Conservation (phyloP, 2,888 invertebrate genomes). For the Melanargia galathea region DNA sequence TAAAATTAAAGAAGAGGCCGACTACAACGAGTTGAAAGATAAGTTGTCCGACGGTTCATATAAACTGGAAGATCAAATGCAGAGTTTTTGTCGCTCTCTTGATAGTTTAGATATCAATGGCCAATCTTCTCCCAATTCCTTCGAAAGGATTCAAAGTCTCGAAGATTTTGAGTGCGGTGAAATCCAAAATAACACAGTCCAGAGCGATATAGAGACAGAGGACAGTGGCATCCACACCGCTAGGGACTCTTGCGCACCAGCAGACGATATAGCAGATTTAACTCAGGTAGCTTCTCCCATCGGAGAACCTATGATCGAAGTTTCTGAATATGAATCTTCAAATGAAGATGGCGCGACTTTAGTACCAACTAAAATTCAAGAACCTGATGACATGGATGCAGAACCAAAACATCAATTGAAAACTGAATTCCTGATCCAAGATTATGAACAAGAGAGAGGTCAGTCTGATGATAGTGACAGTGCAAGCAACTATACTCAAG, state of each 20-base stretch:
- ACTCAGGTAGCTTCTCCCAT: conserved; percentile 76
- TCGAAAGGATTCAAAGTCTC: conserved; percentile 84
- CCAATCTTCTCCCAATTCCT: conserved; percentile 77
- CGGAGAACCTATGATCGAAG: conserved; percentile 70
- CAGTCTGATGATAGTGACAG: conserved; percentile 71
- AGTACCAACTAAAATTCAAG: conserved; percentile 62
- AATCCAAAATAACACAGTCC: conserved; percentile 80
- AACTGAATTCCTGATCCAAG: conserved; percentile 74
- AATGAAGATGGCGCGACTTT: conserved; percentile 66
- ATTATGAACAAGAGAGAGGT: conserved; percentile 70
- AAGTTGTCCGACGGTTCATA: conserved; percentile 60
- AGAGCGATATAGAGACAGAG: conserved; percentile 86
- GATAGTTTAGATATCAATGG: conserved; percentile 85
- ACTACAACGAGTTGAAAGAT: conserved; percentile 54
- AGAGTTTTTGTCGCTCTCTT: conserved; percentile 84
- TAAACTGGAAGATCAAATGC: conserved; percentile 79
- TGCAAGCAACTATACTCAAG: conserved; percentile 73
- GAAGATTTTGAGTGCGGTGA: conserved; percentile 85
- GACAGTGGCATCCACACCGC: conserved; percentile 91
- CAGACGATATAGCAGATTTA: conserved; percentile 86
- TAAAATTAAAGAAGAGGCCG: conserved; percentile 53
- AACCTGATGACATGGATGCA: conserved; percentile 49
- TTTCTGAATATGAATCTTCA: conserved; percentile 75
- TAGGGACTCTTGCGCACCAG: conserved; percentile 89
- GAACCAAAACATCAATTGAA: conserved; percentile 55